Conservation (phyloP, 2,113 vertebrate genomes). For the Serilophus lunatus region DNA sequence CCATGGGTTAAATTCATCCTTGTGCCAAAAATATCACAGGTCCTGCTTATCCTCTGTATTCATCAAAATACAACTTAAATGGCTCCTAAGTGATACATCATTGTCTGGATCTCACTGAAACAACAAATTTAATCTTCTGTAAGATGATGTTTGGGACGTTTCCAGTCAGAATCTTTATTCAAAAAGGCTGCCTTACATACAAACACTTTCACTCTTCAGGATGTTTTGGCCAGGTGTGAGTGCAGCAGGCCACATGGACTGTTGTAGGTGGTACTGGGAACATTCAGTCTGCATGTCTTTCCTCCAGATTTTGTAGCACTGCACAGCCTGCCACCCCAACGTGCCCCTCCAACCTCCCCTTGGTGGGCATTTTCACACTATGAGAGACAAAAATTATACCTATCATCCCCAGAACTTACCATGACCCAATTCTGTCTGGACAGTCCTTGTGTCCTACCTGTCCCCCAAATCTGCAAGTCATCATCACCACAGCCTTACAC, state of each 20-base stretch:
- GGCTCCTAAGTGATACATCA: rapidly evolving
- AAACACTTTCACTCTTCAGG: background rate
- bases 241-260: background rate
- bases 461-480: background rate
- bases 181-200: background rate
- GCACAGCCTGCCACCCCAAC: background rate
- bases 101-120: background rate
- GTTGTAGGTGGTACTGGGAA: background rate
- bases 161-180: background rate
- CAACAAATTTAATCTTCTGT: rapidly evolving
- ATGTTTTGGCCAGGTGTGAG: background rate
- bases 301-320: background rate
- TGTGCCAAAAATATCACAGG: background rate
- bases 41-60: background rate
- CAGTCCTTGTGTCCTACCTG: background rate
- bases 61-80: background rate
- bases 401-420: background rate
- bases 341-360: rapidly evolving
- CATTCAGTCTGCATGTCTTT: background rate
- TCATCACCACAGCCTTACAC: background rate
- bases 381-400: background rate
- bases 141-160: background rate
- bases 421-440: background rate
- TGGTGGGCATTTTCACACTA: background rate
- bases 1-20: background rate